A percentile compares a stretch with the other conserved stretches of the same genome.
Evolutionary conservation across 2,113 vertebrate species (phyloP).

Genomic region (Cinclus cinclus): DNA sequence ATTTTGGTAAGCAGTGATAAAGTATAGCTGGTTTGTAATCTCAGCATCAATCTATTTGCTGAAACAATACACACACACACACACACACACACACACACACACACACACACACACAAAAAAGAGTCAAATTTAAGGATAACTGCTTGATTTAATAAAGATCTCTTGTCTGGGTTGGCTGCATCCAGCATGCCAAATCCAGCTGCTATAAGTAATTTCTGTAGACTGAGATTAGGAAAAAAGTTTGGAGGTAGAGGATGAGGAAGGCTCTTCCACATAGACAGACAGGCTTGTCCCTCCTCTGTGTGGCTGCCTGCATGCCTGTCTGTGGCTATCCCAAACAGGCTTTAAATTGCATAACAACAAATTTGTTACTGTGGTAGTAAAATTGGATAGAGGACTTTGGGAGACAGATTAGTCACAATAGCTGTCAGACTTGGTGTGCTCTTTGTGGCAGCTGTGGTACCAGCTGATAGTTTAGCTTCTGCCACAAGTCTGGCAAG

Average conservation of each 20-base stretch:
- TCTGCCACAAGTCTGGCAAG: neutral
- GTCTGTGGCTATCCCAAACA: neutral
- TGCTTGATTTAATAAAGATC: neutral
- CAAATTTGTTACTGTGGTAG: neutral
- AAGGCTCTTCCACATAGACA: neutral
- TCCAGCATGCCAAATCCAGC: neutral
- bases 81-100: too few relatives aligned
- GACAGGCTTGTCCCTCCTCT: neutral
- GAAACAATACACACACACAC: neutral
- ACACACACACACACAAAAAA: neutral
- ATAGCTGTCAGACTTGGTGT: neutral
- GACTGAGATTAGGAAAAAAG: neutral
- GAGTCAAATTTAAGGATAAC: neutral
- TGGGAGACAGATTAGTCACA: neutral
- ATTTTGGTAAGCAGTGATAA: neutral
- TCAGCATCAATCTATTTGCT: neutral
- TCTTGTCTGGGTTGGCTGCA: neutral
- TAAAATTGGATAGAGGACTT: neutral
- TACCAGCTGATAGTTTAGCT: neutral
- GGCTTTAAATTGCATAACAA: neutral
- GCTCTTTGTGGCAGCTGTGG: neutral
- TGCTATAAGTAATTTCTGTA: neutral
- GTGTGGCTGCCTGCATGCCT: neutral
- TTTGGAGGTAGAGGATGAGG: neutral
- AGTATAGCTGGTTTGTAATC: neutral